Evolutionary conservation across 1,140 invertebrate species (phyloP), one percentile per base, ranked within the genome.

Genomic region (Rhyzopertha dominica): DNA sequence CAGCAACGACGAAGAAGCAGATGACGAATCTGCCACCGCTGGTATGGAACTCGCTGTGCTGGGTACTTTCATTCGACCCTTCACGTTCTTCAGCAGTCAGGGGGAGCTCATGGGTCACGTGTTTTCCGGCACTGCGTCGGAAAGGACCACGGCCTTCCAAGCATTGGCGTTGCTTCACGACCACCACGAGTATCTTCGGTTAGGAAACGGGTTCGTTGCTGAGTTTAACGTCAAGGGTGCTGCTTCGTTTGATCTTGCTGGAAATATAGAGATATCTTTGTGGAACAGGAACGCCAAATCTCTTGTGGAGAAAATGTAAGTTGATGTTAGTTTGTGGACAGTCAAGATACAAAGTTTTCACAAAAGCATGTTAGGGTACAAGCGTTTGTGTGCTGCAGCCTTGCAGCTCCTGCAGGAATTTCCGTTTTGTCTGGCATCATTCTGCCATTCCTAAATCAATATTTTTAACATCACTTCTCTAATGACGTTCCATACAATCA

Each of bases 241-340:
- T 0, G 68, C 84, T 8, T 92, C 89, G 8, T 81, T 92, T 45
- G 89, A 95, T 63, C 68, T 94, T 5, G 80, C 85, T 39, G 90
- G 90, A 9, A 78, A 85, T 65, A 80, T 93, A n/a, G 78, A 83
- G 54, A 74, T 94, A 9, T 91, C 87, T 51, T 60, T 94, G 5
- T 95, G 90, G 90, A 87, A 87, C 50, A 78, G 84, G 59, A 92
- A 86, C 63, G 87, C 89, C 1, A 77, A 90, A 49, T 87, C 87
- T 8, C 64, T 87, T 19, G 86, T 95, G 0, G 81, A 86, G 59
- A 78, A 83, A 63, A 78, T 74, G 81, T 84, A 70, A 74, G 72
- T 51, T n/a, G 32, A 23, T 14, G 26, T 1, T 43, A 39, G 34
- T 35, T 19, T 22, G 5, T 40, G 9, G 4, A 9, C 12, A 30